Conservation (phyloP, 1,140 invertebrate genomes). For the Ylistrum balloti region DNA sequence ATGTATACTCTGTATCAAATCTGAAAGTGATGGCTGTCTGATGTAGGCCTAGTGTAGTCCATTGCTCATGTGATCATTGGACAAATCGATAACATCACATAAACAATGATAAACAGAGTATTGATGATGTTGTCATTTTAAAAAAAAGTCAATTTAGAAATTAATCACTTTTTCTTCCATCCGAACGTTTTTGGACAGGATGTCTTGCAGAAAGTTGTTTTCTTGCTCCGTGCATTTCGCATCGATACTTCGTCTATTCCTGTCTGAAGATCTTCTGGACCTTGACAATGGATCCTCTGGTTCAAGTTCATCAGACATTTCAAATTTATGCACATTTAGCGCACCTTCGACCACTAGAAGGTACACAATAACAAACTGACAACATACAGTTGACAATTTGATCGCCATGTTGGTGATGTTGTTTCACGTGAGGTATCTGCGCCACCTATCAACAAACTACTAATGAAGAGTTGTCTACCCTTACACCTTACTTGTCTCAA, state of each 20-base stretch:
- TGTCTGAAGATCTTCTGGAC: background rate
- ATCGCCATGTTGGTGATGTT: constrained; percentile 31
- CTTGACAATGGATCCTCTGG: background rate
- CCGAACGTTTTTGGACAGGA: background rate
- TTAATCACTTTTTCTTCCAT: constrained; percentile 43
- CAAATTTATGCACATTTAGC: constrained; percentile 19
- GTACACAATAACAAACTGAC: background rate
- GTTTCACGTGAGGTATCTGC: constrained; percentile 1
- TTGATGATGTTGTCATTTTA: no score
- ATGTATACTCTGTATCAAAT: no score
- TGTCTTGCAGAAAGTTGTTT: constrained; percentile 42
- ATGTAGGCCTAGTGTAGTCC: no score
- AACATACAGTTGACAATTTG: constrained; percentile 1
- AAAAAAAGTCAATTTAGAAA: background rate
- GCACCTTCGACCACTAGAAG: background rate
- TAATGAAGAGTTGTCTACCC: background rate
- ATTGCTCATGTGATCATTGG: no score
- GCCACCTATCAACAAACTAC: constrained; percentile 24
- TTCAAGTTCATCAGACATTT: background rate
- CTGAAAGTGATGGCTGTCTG: no score
- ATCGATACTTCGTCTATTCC: background rate
- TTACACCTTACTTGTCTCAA: background rate
- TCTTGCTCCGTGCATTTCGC: background rate
- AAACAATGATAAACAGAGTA: no score
- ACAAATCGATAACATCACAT: no score